Evolutionary conservation across 2,797 vertebrate species (phyloP), one percentile per base, ranked within the genome.

Genomic region (Strix occidentalis): DNA sequence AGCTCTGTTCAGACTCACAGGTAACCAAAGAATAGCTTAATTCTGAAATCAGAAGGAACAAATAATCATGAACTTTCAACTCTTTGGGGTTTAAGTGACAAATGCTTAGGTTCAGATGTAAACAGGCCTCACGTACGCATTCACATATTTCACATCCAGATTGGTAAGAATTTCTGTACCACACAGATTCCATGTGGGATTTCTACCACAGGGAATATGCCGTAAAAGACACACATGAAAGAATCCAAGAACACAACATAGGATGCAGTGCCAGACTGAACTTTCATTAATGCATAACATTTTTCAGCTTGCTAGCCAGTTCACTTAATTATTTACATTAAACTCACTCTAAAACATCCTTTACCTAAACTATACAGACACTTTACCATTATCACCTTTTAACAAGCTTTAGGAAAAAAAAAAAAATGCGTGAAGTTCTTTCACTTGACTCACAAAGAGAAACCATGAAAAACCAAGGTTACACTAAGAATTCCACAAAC

Each of bases 261-360:
- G 8, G 18, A 80, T 19, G 35, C 11, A 65, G 6, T 41, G 63
- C 21, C 25, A 57, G 50, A 79, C 7, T 21, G 45, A 92, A 65
- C 15, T 45, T 71, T 71, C 2, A 0, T 51, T 58, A 72, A 78
- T 3, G 11, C 5, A 1, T 29, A 64, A 53, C 9, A 33, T 43
- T 85, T 91, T 80, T 68, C 51, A 70, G n/a, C 7, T 87, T 53
- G 13, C 18, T 75, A 80, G 13, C 16, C 23, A 68, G 72, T 64
- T 85, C 45, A 45, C 28, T 39, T 61, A 33, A 58, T 58, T 80
- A 84, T 58, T 94, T 70, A 77, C 19, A 69, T 54, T 87, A 71
- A 86, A 80, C 11, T 85, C 5, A 4, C 46, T 68, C 41, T 37
- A 57, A 80, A 90, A 45, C 11, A 45, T 74, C 20, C 41, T 75